A percentile compares a stretch with the other conserved stretches of the same genome.
Conservation (phyloP, 2,888 invertebrate genomes). For the Meloe dianella region DNA sequence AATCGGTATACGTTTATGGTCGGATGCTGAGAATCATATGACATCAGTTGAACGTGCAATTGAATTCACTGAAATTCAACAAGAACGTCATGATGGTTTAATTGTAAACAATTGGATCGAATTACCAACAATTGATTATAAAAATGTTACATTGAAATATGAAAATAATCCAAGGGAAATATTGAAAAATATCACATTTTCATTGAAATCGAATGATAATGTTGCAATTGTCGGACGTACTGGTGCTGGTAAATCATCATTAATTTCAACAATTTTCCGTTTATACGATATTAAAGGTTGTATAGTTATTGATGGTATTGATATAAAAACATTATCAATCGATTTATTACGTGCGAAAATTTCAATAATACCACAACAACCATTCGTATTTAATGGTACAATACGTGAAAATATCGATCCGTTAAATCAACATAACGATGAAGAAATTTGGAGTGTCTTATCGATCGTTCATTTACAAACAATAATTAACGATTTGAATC, state of each 20-base stretch:
- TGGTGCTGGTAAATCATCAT: slow-evolving; percentile 80
- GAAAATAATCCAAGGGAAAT: slow-evolving; percentile 70
- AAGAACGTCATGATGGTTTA: slow-evolving; percentile 47
- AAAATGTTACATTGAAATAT: slow-evolving; percentile 74
- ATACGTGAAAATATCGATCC: slow-evolving; percentile 88
- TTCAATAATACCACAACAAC: slow-evolving; percentile 84
- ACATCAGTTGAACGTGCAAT: slow-evolving; percentile 83
- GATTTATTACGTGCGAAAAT: slow-evolving; percentile 74
- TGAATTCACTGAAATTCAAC: slow-evolving; percentile 58
- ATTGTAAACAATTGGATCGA: slow-evolving; percentile 67
- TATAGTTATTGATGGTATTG: slow-evolving; percentile 78
- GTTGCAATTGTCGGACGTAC: slow-evolving; percentile 82
- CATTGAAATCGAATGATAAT: slow-evolving; percentile 71
- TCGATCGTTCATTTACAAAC: slow-evolving; percentile 80
- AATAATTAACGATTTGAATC: slow-evolving; percentile 67
- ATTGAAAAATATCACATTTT: slow-evolving; percentile 71
- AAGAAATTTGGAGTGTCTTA: slow-evolving; percentile 79
- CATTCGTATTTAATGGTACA: slow-evolving; percentile 82
- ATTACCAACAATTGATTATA: slow-evolving; percentile 70
- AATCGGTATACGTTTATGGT: slow-evolving; percentile 76
- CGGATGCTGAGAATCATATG: slow-evolving; percentile 80
- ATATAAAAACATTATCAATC: slow-evolving; percentile 71
- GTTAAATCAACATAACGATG: slow-evolving; percentile 76
- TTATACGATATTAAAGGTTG: slow-evolving; percentile 76
- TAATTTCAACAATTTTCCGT: slow-evolving; percentile 78